A percentile compares a stretch with the other conserved stretches of the same genome.
These are phyloP conservation scores for Melanotaenia maccullochi DNA, from an alignment of 2,797 vertebrate species.

Conservation along the genomic window DNA sequence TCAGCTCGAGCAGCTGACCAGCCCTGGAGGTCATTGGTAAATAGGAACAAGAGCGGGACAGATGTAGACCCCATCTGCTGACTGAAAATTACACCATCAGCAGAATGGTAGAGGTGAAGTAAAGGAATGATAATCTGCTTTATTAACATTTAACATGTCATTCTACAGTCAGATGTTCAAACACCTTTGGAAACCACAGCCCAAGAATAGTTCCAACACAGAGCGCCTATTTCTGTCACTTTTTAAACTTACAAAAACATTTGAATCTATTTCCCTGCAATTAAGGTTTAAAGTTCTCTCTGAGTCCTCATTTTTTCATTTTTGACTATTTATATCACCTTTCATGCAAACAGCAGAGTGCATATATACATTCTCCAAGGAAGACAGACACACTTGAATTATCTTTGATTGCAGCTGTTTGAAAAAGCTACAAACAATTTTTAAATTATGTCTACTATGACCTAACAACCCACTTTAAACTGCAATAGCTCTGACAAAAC, in stretches of 20 bases:
- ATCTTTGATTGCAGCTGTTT: neutral
- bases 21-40: conserved; percentile 28
- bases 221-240: neutral
- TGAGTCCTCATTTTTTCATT: neutral
- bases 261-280: neutral
- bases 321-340: neutral
- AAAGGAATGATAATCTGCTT: conserved; percentile 13
- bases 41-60: conserved; percentile 33
- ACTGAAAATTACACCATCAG: conserved; percentile 29
- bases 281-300: neutral
- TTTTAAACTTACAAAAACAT: neutral
- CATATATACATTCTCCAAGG: neutral
- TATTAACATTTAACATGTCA: neutral
- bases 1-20: conserved; percentile 38
- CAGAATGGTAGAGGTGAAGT: conserved; percentile 31
- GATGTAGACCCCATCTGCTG: conserved; percentile 59
- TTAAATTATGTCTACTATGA: neutral
- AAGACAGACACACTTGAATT: neutral
- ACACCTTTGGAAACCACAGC: neutral
- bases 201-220: conserved; percentile 1
- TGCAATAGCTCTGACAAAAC: neutral
- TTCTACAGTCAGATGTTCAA: neutral
- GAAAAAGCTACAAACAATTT: neutral
- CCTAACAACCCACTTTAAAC: neutral
- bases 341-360: neutral